phyloP scores from a whole-genome alignment of 2,888 invertebrate genomes.

The Phasia obesa region DNA sequence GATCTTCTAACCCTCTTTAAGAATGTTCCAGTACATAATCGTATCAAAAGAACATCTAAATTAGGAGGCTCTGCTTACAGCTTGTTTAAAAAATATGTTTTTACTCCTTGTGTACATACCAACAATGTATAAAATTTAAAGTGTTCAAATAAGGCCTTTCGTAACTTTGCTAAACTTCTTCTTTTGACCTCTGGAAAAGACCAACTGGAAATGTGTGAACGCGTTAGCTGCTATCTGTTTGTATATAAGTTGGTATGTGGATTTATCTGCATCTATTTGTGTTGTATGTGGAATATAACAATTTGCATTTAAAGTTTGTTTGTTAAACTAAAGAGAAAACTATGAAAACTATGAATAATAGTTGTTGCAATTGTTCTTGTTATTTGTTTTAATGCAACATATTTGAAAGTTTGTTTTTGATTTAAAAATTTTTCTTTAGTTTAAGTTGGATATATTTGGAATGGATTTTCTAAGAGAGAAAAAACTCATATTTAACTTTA shows the following conservation, averaged over 20 bases:
- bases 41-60: too few species aligned
- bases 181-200: background rate
- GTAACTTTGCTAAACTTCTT: background rate
- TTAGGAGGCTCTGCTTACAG: too few species aligned
- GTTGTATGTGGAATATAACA: slow-evolving; percentile 54
- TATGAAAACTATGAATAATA: slow-evolving; percentile 32
- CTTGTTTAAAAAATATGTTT: too few species aligned
- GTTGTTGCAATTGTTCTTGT: slow-evolving; percentile 24
- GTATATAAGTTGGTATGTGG: background rate
- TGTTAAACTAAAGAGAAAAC: slow-evolving; percentile 44
- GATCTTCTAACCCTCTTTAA: too few species aligned
- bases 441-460: slow-evolving; percentile 5
- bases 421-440: slow-evolving; percentile 35
- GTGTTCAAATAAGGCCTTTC: background rate
- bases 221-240: background rate
- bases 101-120: too few species aligned
- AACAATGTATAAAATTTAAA: too few species aligned
- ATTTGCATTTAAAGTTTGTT: slow-evolving; percentile 65
- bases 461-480: slow-evolving; percentile 33
- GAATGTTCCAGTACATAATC: too few species aligned
- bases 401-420: slow-evolving; percentile 48
- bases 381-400: slow-evolving; percentile 36
- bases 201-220: background rate
- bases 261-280: slow-evolving; percentile 35
- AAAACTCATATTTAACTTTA: background rate